A percentile compares a stretch with the other conserved stretches of the same genome.
Evolutionary conservation across 2,888 invertebrate species (phyloP).

Genomic region (Reticulitermes lucifugus): DNA sequence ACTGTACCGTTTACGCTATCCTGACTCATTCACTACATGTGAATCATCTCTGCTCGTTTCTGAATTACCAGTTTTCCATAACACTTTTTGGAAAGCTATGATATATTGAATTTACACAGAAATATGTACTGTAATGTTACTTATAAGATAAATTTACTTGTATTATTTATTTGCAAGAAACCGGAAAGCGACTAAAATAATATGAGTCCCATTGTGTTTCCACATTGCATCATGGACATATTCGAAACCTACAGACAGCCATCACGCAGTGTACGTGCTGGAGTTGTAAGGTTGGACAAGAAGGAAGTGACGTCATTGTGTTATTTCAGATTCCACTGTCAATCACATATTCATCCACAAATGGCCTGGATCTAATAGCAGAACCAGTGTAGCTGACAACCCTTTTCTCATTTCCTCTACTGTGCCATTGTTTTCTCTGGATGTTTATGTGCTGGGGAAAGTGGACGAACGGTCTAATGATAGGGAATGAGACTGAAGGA

Average conservation of each 20-base stretch:
- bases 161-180: too few relatives aligned
- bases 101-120: too few relatives aligned
- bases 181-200: neutral
- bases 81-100: too few relatives aligned
- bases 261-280: neutral
- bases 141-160: too few relatives aligned
- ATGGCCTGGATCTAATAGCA: slow-evolving; percentile 6
- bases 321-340: slow-evolving; percentile 6
- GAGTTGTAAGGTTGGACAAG: too few relatives aligned
- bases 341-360: slow-evolving; percentile 23
- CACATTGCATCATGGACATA: neutral
- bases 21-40: too few relatives aligned
- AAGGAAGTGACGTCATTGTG: slow-evolving; percentile 15
- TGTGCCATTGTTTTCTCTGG: slow-evolving; percentile 4
- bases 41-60: too few relatives aligned
- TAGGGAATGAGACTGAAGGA: neutral
- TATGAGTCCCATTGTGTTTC: neutral
- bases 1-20: too few relatives aligned
- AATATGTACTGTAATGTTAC: too few relatives aligned
- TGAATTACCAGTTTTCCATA: too few relatives aligned
- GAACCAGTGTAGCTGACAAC: slow-evolving; percentile 27
- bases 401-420: slow-evolving; percentile 24
- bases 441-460: neutral
- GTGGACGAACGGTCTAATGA: neutral
- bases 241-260: too few relatives aligned